phyloP scores from a whole-genome alignment of 1,140 invertebrate genomes.

The Cyclargus thomasi region DNA sequence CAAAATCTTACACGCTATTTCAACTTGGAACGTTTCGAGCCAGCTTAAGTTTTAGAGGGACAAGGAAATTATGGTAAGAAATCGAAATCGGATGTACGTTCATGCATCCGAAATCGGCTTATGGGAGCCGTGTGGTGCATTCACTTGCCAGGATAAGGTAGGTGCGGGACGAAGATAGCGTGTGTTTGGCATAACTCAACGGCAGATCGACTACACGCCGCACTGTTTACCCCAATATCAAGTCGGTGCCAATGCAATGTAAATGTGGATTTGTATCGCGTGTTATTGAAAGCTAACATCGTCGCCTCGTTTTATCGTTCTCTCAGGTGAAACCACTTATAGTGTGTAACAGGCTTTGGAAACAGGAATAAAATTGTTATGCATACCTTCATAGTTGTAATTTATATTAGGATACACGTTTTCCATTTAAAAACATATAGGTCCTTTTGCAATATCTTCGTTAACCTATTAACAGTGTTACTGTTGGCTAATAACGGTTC shows the following conservation, averaged over 20 bases:
- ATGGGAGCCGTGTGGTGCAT: constrained; percentile 28
- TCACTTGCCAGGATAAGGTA: constrained; percentile 38
- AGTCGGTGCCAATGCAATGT: constrained; percentile 25
- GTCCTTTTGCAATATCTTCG: neutral
- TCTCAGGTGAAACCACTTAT: neutral
- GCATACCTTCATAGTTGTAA: no score
- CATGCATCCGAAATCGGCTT: constrained; percentile 41
- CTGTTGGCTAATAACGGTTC: neutral
- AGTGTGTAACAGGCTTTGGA: neutral
- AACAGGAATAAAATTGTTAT: neutral
- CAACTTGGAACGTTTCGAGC: no score
- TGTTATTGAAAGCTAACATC: constrained; percentile 25
- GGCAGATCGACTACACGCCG: constrained; percentile 14
- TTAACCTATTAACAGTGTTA: no score
- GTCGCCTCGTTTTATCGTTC: neutral
- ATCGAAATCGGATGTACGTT: constrained; percentile 7
- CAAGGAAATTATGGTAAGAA: constrained; percentile 14
- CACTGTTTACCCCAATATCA: constrained; percentile 27
- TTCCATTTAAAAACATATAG: no score
- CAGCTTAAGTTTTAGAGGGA: neutral
- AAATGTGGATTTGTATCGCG: constrained; percentile 26
- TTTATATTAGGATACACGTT: no score
- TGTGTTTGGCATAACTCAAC: constrained; percentile 37
- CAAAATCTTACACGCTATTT: no score
- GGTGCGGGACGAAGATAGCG: constrained; percentile 51